A percentile compares a stretch with the other conserved stretches of the same genome.
Evolutionary conservation across 2,797 vertebrate species (phyloP).

Genomic region (Pitangus sulphuratus): DNA sequence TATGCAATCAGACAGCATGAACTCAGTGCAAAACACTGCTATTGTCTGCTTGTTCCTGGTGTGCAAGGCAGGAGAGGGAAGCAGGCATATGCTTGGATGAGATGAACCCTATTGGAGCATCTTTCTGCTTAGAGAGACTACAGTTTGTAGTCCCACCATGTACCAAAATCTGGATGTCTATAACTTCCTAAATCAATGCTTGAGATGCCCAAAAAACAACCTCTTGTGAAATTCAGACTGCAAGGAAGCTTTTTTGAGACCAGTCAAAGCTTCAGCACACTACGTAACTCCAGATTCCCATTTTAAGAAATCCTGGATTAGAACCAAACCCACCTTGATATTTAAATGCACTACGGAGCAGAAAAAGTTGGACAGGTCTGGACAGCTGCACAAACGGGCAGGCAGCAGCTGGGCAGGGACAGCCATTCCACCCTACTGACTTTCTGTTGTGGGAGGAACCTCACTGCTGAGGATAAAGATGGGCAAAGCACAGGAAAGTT

Average conservation of each 20-base stretch:
- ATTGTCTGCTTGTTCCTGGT: neutral
- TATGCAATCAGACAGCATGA: neutral
- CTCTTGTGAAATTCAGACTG: neutral
- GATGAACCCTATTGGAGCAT: neutral
- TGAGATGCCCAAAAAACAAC: neutral
- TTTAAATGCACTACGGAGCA: neutral
- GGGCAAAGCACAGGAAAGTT: neutral
- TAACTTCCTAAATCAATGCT: neutral
- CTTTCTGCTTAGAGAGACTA: neutral
- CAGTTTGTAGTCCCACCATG: neutral
- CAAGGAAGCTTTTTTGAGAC: neutral
- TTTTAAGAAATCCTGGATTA: neutral
- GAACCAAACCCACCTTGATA: neutral
- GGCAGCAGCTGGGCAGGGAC: neutral
- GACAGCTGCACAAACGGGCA: neutral
- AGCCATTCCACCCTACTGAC: neutral
- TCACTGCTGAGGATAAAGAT: neutral
- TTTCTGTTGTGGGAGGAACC: neutral
- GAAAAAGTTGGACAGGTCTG: neutral
- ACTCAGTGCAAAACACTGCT: neutral
- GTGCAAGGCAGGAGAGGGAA: neutral
- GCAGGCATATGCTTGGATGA: neutral
- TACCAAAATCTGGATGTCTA: neutral
- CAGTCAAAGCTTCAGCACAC: neutral
- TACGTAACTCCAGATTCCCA: neutral